Base-by-base conservation (phyloP, 2,113 vertebrate species). In the Synchiropus splendidus region DNA sequence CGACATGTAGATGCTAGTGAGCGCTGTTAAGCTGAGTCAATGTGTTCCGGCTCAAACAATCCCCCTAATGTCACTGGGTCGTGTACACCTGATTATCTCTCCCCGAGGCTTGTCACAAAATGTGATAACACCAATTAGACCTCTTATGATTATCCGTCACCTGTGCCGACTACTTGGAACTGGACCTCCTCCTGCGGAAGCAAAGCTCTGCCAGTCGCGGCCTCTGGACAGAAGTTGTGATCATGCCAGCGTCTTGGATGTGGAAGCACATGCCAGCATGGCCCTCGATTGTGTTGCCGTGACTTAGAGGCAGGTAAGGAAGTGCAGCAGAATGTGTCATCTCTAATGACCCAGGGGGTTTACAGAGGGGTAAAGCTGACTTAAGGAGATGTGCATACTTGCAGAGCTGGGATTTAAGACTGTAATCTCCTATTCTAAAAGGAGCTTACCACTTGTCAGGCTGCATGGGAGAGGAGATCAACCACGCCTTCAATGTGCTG, bases 321-420 rank as follows among this genome's bases (percentile, higher is more conserved):
- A 41, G 21, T 27, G 21, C 21, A 27, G 34, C 17, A 57, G 35
- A 64, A 45, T 36, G 43, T 64, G 56, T 42, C 6, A 32, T 63
- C 55, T 47, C 55, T 75, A 74, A 78, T 72, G 53, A 70, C 62
- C 63, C 49, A 37, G 54, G 49, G 64, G 70, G 67, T 76, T 74
- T 69, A 70, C 51, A 31, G 36, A 50, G 46, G 45, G 50, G 39
- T 48, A 75, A 79, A 79, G 59, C 75, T 69, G 62, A 42, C 39
- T 78, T 81, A 77, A 80, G 67, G 68, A 61, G 58, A 64, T 75
- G 74, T 51, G 55, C 74, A 77, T 67, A 58, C 55, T 57, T 65
- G 72, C 70, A 82, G 75, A 83, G 67, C 77, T 67, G 60, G 79
- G 79, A 80, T 83, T 74, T 77, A 50, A 78, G 16, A 48, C 42